A percentile compares a stretch with the other conserved stretches of the same genome.
Evolutionary conservation across 2,888 invertebrate genomes (phyloP).

Genomic region (Neuroscelio doddi): DNA sequence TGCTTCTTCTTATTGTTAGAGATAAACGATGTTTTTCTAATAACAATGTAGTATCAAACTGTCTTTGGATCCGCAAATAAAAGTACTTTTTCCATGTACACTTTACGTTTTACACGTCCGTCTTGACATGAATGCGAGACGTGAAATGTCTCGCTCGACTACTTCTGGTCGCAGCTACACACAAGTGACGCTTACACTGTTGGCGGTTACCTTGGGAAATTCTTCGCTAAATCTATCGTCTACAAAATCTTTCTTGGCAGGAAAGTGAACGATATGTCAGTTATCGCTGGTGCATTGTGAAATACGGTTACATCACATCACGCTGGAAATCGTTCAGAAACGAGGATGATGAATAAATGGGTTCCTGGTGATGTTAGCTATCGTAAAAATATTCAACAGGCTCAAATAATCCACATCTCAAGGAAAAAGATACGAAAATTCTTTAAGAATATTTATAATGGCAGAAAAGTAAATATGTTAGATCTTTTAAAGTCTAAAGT

Average conservation of each 20-base stretch:
- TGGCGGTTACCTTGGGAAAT: conserved; percentile 41
- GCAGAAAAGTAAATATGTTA: too few relatives aligned
- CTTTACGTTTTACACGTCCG: too few relatives aligned
- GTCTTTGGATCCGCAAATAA: too few relatives aligned
- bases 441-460: neutral
- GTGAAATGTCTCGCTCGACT: conserved; percentile 26
- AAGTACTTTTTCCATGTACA: too few relatives aligned
- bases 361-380: neutral
- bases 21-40: too few relatives aligned
- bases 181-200: conserved; percentile 33
- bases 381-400: conserved; percentile 10
- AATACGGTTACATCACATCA: conserved; percentile 39
- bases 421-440: neutral
- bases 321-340: conserved; percentile 34
- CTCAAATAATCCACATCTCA: neutral
- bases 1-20: too few relatives aligned
- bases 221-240: conserved; percentile 36
- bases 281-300: conserved; percentile 37
- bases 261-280: conserved; percentile 40
- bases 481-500: too few relatives aligned
- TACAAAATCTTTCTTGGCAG: conserved; percentile 28
- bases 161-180: conserved; percentile 14
- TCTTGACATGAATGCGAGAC: conserved; percentile 36
- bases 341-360: conserved; percentile 2
- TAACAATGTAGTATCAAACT: too few relatives aligned